Percentiles rank a stretch among this genome's conserved stretches.
phyloP scores from a whole-genome alignment of 2,888 invertebrate genomes.

The Athrips mouffetella region DNA sequence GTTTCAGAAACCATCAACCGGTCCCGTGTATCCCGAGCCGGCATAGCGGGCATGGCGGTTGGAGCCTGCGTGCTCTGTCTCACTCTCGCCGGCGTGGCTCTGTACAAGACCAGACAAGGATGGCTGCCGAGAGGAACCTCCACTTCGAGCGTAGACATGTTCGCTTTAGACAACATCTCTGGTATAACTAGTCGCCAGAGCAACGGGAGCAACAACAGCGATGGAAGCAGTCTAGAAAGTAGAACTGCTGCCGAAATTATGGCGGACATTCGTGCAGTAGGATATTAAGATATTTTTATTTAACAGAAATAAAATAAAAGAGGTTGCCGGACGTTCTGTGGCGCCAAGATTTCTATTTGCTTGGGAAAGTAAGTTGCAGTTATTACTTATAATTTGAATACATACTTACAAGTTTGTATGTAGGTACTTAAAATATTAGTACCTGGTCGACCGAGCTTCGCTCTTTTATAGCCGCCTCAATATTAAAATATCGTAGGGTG shows the following conservation, averaged over 20 bases:
- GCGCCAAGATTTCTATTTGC: too few relatives aligned
- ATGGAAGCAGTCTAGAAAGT: neutral
- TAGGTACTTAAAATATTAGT: too few relatives aligned
- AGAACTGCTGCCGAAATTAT: neutral
- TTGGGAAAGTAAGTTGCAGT: too few relatives aligned
- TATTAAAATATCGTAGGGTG: too few relatives aligned
- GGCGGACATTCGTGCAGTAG: too few relatives aligned
- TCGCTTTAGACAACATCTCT: neutral
- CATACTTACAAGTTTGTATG: too few relatives aligned
- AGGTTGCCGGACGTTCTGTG: too few relatives aligned
- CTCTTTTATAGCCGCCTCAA: too few relatives aligned
- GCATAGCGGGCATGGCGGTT: slow-evolving; percentile 46
- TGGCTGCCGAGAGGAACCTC: neutral
- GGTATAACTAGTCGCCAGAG: neutral
- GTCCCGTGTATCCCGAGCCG: slow-evolving; percentile 36
- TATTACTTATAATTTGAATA: too few relatives aligned
- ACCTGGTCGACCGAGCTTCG: too few relatives aligned
- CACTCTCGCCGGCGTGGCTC: neutral
- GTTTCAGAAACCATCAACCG: slow-evolving; percentile 21
- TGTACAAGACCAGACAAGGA: neutral
- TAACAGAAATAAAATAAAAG: too few relatives aligned
- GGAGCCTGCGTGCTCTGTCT: slow-evolving; percentile 25
- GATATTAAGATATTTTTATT: too few relatives aligned
- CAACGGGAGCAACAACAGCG: neutral
- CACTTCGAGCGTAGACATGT: neutral